Base-by-base conservation (phyloP, 2,113 vertebrate genomes). In the Mandrillus leucophaeus region DNA sequence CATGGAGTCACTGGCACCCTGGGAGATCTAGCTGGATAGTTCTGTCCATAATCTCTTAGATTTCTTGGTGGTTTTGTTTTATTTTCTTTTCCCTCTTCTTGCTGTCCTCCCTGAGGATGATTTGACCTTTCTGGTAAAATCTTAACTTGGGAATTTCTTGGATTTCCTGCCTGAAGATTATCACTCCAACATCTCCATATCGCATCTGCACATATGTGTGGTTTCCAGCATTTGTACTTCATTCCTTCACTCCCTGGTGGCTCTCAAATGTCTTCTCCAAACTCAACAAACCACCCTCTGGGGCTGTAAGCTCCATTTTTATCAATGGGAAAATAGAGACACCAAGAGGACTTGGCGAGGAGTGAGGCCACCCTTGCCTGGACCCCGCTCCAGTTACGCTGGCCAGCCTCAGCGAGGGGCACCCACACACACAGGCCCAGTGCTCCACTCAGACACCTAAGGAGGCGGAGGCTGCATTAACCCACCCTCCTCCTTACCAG, bases 181-280 rank as follows among this genome's bases (percentile, higher is more conserved):
- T 59, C 76, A 70, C 18, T 22, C 13, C 55, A 3, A 3, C 57
- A 52, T 70, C 84, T 82, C 38, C 11, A 4, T 12, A 9, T 52
- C 3, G 0, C 50, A 30, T 38, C 43, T 30, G 61, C 18, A 12
- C 3, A 2, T 0, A 3, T 2, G 70, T 1, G 0, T 4, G 4
- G 8, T 27, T 72, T 50, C 55, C 64, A 23, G 6, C 3, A 3
- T 5, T 32, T 30, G 16, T 14, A 13, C 27, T 27, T 38, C 76
- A 8, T 57, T 59, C 79, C 66, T 32, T 22, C 81, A 3, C 80
- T 83, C 59, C 57, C 40, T 0, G 0, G 27, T 22, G 48, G 40
- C 30, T 64, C 92, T 72, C 88, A 18, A 1, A 38, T 6, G 27
- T 66, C 59, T 82, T 38, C 22, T 13, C 48, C 52, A 8, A 5